Conservation (phyloP, 2,113 vertebrate genomes). For the Chaetops frenatus region DNA sequence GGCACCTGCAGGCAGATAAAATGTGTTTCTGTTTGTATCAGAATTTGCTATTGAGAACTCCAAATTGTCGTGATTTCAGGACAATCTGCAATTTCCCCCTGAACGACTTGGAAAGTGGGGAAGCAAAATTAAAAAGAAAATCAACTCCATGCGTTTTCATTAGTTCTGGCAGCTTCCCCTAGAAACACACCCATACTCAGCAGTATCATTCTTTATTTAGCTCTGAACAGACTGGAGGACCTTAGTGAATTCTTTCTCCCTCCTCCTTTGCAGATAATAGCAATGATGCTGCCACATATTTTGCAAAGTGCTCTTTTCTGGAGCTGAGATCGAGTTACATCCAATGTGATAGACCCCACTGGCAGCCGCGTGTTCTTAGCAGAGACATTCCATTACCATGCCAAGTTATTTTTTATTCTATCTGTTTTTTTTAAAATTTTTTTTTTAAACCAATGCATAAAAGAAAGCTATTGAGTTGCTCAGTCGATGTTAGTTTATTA, state of each 20-base stretch:
- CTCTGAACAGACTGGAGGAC: constrained; percentile 56
- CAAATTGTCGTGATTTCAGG: background rate
- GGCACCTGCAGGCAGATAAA: constrained; percentile 45
- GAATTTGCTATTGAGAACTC: background rate
- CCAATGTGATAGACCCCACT: background rate
- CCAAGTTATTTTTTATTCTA: constrained; percentile 66
- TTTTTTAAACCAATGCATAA: constrained; percentile 23
- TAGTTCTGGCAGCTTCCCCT: constrained; percentile 45
- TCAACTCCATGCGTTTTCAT: constrained; percentile 19
- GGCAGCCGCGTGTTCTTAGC: background rate
- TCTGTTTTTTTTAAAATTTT: background rate
- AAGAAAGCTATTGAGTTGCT: constrained; percentile 65
- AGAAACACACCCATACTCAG: constrained; percentile 26
- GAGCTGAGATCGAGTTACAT: constrained; percentile 40
- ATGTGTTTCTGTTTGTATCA: background rate
- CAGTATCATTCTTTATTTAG: constrained; percentile 56
- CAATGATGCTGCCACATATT: background rate
- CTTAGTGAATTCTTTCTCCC: background rate
- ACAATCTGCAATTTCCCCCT: background rate
- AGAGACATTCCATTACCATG: constrained; percentile 12
- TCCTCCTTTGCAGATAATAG: constrained; percentile 32
- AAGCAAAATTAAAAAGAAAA: constrained; percentile 39
- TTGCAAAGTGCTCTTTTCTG: constrained; percentile 45
- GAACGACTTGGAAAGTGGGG: background rate
- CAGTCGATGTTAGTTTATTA: constrained; percentile 73